These are phyloP conservation scores for Cheilosia scutellata DNA, from an alignment of 2,888 invertebrate genomes.

Conservation along the genomic window DNA sequence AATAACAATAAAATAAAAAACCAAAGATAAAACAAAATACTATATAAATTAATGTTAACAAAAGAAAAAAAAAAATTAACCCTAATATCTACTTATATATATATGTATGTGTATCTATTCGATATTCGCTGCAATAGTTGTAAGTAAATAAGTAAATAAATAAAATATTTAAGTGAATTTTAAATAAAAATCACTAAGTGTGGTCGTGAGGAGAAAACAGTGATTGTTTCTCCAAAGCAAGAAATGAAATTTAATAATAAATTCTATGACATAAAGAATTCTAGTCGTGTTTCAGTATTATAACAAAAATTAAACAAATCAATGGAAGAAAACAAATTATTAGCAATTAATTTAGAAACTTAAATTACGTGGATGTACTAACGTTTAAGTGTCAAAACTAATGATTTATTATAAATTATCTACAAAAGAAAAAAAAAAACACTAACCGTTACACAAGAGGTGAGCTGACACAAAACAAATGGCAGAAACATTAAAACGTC, in stretches of 20 bases:
- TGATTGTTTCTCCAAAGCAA: conserved; percentile 34
- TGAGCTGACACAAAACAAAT: conserved; percentile 1
- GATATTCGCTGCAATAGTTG: conserved; percentile 69
- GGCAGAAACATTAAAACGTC: background rate
- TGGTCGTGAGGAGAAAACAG: conserved; percentile 53
- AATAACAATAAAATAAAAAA: conserved; percentile 45
- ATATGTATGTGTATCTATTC: conserved; percentile 63
- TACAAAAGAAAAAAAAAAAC: conserved; percentile 7
- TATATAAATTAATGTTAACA: conserved; percentile 61
- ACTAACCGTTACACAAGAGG: conserved; percentile 49
- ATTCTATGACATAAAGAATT: conserved; percentile 70
- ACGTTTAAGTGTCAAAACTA: conserved; percentile 73
- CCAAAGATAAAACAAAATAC: conserved; percentile 68
- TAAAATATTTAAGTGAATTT: conserved; percentile 47
- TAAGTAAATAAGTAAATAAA: conserved; percentile 46
- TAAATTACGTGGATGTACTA: conserved; percentile 74
- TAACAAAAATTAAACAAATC: conserved; percentile 50
- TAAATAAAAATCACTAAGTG: conserved; percentile 39
- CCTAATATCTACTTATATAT: conserved; percentile 69
- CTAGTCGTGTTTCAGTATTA: conserved; percentile 76
- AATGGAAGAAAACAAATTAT: conserved; percentile 31
- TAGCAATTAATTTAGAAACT: conserved; percentile 73
- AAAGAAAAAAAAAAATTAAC: conserved; percentile 31
- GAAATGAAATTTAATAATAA: conserved; percentile 45
- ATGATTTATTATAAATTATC: conserved; percentile 64